Evolutionary conservation across 2,888 invertebrate genomes (phyloP).

Genomic region (Volucella zonaria): DNA sequence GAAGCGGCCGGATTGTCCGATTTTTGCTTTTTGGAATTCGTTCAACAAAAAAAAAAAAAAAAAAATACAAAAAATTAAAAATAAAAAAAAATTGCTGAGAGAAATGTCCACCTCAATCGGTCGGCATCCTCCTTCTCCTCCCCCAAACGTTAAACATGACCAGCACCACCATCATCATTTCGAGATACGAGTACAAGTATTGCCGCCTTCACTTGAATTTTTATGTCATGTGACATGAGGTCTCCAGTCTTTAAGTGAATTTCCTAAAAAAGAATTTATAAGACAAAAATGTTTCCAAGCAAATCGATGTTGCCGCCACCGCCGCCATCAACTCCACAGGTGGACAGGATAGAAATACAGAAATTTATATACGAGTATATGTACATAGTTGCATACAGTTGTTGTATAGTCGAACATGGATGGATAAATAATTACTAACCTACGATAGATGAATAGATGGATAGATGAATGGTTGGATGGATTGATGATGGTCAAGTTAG

Average conservation of each 20-base stretch:
- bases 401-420: constrained; percentile 9
- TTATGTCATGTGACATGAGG: constrained; percentile 68
- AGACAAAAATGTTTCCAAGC: constrained; percentile 40
- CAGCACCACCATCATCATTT: constrained; percentile 9
- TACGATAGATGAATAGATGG: constrained; percentile 49
- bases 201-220: constrained; percentile 64
- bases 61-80: background rate
- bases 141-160: background rate
- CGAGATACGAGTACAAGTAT: constrained; percentile 9
- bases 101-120: constrained; percentile 3
- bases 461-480: constrained; percentile 58
- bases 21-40: constrained; percentile 64
- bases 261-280: constrained; percentile 59
- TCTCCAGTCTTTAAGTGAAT: constrained; percentile 66
- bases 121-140: constrained; percentile 18
- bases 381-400: background rate
- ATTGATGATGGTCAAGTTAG: constrained; percentile 73
- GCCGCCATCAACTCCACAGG: constrained; percentile 60
- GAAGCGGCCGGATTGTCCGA: constrained; percentile 76
- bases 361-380: no score
- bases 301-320: constrained; percentile 27
- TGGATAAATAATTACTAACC: constrained; percentile 64
- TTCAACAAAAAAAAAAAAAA: constrained; percentile 45
- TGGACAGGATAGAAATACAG: constrained; percentile 37
- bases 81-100: background rate